These are phyloP conservation scores for Dastarcus helophoroides DNA, from an alignment of 2,888 invertebrate genomes.

Conservation along the genomic window DNA sequence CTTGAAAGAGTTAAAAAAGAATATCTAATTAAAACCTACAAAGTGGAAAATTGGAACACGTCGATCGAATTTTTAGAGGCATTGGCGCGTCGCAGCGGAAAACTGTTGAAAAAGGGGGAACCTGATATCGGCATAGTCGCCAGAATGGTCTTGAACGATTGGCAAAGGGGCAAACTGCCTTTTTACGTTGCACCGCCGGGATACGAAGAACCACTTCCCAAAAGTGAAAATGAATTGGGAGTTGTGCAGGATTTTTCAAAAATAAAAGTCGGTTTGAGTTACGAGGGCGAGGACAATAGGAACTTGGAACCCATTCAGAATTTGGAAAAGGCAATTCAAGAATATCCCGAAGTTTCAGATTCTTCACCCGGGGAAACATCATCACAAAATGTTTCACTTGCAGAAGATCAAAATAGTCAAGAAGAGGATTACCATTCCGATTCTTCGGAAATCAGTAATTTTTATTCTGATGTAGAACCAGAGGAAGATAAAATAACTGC, in stretches of 20 bases:
- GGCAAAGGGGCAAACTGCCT: slow-evolving; percentile 95
- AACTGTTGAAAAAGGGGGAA: slow-evolving; percentile 92
- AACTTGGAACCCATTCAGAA: slow-evolving; percentile 41
- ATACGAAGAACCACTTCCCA: slow-evolving; percentile 55
- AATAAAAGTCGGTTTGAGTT: slow-evolving; percentile 52
- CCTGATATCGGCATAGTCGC: slow-evolving; percentile 83
- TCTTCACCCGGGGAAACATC: slow-evolving; percentile 5
- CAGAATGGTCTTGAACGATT: slow-evolving; percentile 94
- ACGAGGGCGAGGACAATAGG: slow-evolving; percentile 44
- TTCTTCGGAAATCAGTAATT: slow-evolving; percentile 49
- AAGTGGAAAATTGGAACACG: slow-evolving; percentile 69
- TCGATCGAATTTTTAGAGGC: slow-evolving; percentile 85
- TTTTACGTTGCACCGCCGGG: slow-evolving; percentile 85
- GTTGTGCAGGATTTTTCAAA: slow-evolving; percentile 74
- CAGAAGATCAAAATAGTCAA: slow-evolving; percentile 15
- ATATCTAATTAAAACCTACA: slow-evolving; percentile 84
- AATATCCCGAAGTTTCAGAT: slow-evolving; percentile 20
- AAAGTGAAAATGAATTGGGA: slow-evolving; percentile 36
- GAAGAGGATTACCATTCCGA: slow-evolving; percentile 32
- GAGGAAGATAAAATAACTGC: slow-evolving; percentile 40
- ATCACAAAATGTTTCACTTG: slow-evolving; percentile 3
- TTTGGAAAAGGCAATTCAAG: too few relatives aligned
- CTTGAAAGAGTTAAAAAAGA: slow-evolving; percentile 79
- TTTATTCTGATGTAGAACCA: slow-evolving; percentile 56
- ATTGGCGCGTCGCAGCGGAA: slow-evolving; percentile 75